Base-by-base conservation (phyloP, 2,113 vertebrate species). In the Scomber scombrus region DNA sequence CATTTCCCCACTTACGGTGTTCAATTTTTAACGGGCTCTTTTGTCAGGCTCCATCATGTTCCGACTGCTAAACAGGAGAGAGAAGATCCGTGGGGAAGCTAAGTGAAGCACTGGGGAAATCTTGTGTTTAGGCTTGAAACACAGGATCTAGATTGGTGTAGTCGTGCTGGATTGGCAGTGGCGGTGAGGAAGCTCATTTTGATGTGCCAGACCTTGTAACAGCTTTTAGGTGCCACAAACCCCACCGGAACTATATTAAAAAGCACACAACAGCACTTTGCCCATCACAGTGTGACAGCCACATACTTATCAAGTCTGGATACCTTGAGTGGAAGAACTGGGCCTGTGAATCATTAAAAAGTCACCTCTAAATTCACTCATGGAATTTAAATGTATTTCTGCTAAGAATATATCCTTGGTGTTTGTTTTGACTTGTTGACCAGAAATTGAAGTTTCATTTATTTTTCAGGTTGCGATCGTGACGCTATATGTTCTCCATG, bases 31-130 rank as follows among this genome's bases (percentile, higher is more conserved):
- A 89, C 85, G 43, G 83, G 60, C 88, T 90, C 81, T 83, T 92
- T 91, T 92, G 88, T 88, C 84, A 82, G 61, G 23, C 77, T 85
- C 75, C 82, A 86, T 92, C 93, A 90, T 73, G 85, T 49, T 78
- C 57, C 43, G 89, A 85, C 88, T 88, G 57, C 78, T 89, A 86
- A 88, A 76, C 75, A 81, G 72, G 69, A 23, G 74, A 73, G 80
- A 43, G 82, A 34, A 14, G 73, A 71, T 80, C 90, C 71, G 9
- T 21, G 64, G 86, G 86, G 89, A 85, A 63, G 61, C 76, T 50
- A 71, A 86, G 71, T 76, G 78, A 56, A 83, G 80, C 92, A 60
- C 89, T 75, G 79, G 93, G 93, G 93, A 94, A 93, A 94, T 94
- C 87, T 92, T 85, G 74, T 77, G 85, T 88, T 93, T 90, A 85